These are phyloP conservation scores for Muntiacus reevesi DNA, from an alignment of 2,113 vertebrate genomes.

Conservation along the genomic window DNA sequence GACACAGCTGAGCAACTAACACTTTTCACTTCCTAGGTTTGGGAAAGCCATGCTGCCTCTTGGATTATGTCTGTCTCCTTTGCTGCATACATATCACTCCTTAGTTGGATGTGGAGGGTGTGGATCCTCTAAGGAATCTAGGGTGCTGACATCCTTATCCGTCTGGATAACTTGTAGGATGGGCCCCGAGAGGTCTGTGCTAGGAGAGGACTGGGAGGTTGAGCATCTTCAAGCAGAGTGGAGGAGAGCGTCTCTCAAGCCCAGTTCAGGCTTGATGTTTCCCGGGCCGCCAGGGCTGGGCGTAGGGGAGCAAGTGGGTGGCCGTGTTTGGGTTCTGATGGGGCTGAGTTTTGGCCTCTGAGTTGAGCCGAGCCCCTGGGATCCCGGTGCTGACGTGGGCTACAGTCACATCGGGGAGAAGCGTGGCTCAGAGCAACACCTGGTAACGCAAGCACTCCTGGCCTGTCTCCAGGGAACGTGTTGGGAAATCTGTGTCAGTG, in stretches of 20 bases:
- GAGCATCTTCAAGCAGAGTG: not conserved
- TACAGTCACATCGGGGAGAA: fast-evolving
- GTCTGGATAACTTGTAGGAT: fast-evolving
- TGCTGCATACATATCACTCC: not conserved
- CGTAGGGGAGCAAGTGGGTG: not conserved
- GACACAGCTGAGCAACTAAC: not conserved
- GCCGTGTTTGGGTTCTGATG: not conserved
- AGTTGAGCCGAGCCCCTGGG: not conserved
- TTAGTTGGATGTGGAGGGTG: not conserved
- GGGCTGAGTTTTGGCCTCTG: not conserved
- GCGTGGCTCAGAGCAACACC: not conserved
- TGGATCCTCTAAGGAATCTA: not conserved
- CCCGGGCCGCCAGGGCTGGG: not conserved
- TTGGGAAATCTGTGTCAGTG: not conserved
- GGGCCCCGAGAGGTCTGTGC: too few relatives aligned
- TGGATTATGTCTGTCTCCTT: fast-evolving
- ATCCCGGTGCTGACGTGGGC: not conserved
- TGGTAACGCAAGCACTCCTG: not conserved
- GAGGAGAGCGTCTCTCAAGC: fast-evolving
- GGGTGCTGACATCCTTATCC: not conserved
- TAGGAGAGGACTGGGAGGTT: not conserved
- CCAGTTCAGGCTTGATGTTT: fast-evolving
- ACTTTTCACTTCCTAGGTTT: not conserved
- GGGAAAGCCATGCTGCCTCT: not conserved
- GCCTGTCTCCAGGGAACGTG: fast-evolving